Percentiles rank a stretch among this genome's conserved stretches.
These are phyloP conservation scores for Neuroterus valhalla DNA, from an alignment of 1,140 invertebrate species.

Conservation along the genomic window DNA sequence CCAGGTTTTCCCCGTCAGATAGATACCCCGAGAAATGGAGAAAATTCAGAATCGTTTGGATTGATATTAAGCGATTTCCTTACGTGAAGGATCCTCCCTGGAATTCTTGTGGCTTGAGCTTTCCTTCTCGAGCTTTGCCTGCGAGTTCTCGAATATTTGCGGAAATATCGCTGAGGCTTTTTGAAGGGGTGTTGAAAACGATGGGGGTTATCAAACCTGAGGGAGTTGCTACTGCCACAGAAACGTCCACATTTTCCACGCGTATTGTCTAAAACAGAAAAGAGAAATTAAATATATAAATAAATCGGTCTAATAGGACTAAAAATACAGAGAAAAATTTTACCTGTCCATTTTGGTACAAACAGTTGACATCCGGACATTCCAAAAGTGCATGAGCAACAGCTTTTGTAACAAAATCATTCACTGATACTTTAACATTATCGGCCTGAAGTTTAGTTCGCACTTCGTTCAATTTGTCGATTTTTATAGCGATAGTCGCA, in stretches of 20 bases:
- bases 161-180: conserved; percentile 92
- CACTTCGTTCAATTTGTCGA: conserved; percentile 79
- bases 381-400: conserved; percentile 89
- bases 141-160: conserved; percentile 89
- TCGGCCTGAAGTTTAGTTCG: conserved; percentile 84
- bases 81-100: conserved; percentile 86
- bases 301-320: neutral
- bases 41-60: too few relatives aligned
- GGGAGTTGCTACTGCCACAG: conserved; percentile 96
- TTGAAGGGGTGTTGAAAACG: conserved; percentile 92
- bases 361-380: conserved; percentile 93
- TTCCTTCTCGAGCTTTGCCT: conserved; percentile 92
- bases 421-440: conserved; percentile 91
- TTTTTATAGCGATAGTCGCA: conserved; percentile 87
- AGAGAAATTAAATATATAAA: conserved; percentile 23
- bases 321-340: conserved; percentile 32
- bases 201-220: conserved; percentile 99
- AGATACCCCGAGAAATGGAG: too few relatives aligned
- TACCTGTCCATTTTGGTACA: conserved; percentile 68
- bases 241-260: conserved; percentile 88
- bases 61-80: conserved; percentile 8
- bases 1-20: too few relatives aligned
- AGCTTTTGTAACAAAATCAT: conserved; percentile 98
- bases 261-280: conserved; percentile 77
- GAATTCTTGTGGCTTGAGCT: conserved; percentile 97